Evolutionary conservation across 2,888 invertebrate species (phyloP).

Genomic region (Tipula confusa): DNA sequence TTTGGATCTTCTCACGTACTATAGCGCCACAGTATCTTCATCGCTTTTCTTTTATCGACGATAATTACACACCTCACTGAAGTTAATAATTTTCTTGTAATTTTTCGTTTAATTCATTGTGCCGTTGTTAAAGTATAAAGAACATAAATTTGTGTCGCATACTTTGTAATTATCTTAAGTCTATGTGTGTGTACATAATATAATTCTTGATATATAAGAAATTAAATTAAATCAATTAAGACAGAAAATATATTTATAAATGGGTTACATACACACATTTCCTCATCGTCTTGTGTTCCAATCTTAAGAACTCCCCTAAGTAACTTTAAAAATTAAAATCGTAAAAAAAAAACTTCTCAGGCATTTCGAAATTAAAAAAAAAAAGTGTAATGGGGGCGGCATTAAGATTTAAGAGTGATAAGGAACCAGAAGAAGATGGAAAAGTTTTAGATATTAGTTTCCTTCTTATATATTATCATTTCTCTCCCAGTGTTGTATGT

Average conservation of each 20-base stretch:
- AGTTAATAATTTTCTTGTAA: background rate
- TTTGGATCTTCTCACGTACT: background rate
- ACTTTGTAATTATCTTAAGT: slow-evolving; percentile 4
- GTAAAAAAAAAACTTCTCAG: background rate
- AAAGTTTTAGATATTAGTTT: slow-evolving; percentile 20
- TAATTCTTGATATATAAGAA: slow-evolving; percentile 12
- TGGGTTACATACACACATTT: background rate
- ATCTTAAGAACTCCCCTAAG: background rate
- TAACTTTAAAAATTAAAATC: background rate
- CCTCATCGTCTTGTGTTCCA: background rate
- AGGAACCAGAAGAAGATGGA: background rate
- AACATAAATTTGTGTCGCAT: slow-evolving; percentile 25
- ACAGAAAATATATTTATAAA: background rate
- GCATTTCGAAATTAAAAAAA: slow-evolving; percentile 20
- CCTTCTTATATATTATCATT: background rate
- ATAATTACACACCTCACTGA: background rate
- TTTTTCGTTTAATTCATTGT: background rate
- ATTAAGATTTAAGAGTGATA: slow-evolving; percentile 20
- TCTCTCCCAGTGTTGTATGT: background rate
- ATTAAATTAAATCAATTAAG: slow-evolving; percentile 25
- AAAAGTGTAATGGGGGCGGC: slow-evolving; percentile 3
- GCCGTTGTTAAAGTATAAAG: background rate
- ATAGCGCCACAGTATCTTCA: no score
- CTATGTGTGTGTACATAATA: background rate
- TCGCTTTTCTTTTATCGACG: background rate